Conservation (phyloP, 2,888 invertebrate genomes). For the Pheosia tremula region DNA sequence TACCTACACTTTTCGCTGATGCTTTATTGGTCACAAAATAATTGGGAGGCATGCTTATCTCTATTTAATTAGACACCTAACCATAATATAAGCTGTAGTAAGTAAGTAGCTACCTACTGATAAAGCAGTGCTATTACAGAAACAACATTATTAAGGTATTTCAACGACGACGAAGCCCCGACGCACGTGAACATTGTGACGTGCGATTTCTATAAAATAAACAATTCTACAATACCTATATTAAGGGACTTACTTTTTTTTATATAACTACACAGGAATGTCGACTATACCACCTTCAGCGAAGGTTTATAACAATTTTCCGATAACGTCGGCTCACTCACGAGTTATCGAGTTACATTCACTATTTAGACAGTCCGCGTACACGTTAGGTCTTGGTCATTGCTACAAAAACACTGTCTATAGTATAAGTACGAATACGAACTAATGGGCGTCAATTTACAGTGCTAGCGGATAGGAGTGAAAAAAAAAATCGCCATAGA, state of each 20-base stretch:
- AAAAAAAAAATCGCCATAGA: neutral
- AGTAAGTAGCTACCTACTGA: too few species aligned
- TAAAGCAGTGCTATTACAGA: too few species aligned
- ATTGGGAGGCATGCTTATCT: too few species aligned
- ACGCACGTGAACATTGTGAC: too few species aligned
- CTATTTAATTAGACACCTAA: too few species aligned
- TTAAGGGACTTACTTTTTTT: neutral
- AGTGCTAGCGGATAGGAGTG: neutral
- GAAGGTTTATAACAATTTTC: slow-evolving; percentile 26
- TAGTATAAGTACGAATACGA: neutral
- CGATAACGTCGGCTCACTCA: slow-evolving; percentile 7
- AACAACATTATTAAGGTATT: too few species aligned
- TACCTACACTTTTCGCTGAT: too few species aligned
- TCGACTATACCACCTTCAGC: slow-evolving; percentile 19
- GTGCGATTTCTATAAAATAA: too few species aligned
- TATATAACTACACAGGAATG: neutral
- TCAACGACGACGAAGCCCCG: too few species aligned
- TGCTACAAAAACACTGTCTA: slow-evolving; percentile 28
- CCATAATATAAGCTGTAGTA: too few species aligned
- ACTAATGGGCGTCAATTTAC: neutral
- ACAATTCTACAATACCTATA: too few species aligned
- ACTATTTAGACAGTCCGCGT: slow-evolving; percentile 21
- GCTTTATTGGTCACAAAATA: too few species aligned
- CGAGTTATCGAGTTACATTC: slow-evolving; percentile 7
- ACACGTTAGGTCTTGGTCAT: slow-evolving; percentile 28